phyloP scores from a whole-genome alignment of 2,113 vertebrate species.

The Malurus cyaneus region DNA sequence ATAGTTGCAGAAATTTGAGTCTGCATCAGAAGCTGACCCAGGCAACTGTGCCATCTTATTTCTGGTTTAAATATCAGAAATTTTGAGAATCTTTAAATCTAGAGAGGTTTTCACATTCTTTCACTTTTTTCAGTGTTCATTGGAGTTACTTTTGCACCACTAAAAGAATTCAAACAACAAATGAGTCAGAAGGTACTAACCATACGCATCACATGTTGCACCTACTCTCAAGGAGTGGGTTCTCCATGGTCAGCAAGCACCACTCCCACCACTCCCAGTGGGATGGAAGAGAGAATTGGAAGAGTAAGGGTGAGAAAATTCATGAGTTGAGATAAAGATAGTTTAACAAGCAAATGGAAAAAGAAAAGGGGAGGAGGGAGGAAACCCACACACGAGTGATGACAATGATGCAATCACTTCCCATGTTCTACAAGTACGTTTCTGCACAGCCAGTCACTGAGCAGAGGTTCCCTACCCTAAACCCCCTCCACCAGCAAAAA shows the following conservation, averaged over 20 bases:
- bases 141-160: background rate
- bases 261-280: background rate
- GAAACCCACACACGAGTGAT: background rate
- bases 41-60: background rate
- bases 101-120: background rate
- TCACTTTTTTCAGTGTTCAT: background rate
- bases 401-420: background rate
- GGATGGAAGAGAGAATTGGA: background rate
- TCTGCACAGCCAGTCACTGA: background rate
- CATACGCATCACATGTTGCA: background rate
- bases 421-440: background rate
- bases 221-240: background rate
- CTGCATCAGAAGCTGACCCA: background rate
- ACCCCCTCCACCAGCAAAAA: background rate
- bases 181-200: background rate
- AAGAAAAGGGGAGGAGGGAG: too few relatives aligned
- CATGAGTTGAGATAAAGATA: background rate
- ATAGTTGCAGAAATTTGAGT: background rate
- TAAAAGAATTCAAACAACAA: background rate
- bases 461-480: background rate
- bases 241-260: background rate
- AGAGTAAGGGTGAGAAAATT: background rate
- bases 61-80: background rate
- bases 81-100: background rate
- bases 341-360: background rate